A percentile compares a stretch with the other conserved stretches of the same genome.
Conservation (phyloP, 30 jellyfish, hydroid and myxozoan species). For the Hydractinia echinata region DNA sequence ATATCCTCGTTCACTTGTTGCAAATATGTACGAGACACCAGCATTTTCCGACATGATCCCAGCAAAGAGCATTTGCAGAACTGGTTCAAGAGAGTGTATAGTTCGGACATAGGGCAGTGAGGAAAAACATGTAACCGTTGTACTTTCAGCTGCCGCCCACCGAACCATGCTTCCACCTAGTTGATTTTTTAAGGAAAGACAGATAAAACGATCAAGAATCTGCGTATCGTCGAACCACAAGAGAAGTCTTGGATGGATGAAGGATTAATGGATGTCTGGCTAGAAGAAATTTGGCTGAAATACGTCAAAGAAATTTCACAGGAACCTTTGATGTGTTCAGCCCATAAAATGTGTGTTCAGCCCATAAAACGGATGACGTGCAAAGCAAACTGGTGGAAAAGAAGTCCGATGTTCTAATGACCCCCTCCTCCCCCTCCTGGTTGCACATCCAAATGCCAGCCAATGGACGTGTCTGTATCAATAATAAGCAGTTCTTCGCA, state of each 20-base stretch:
- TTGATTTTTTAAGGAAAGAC: too few relatives aligned
- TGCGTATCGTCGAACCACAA: background rate
- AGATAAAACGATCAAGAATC: too few relatives aligned
- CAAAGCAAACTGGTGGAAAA: background rate
- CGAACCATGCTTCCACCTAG: background rate
- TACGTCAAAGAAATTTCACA: constrained; percentile 1
- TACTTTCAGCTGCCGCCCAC: constrained; percentile 10
- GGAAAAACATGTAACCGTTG: constrained; percentile 9
- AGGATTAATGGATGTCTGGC: constrained; percentile 2
- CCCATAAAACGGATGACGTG: background rate
- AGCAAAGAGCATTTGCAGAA: constrained; percentile 2
- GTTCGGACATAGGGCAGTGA: constrained; percentile 2
- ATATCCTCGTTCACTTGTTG: too few relatives aligned
- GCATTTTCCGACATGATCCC: too few relatives aligned
- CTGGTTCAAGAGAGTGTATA: constrained; percentile 5
- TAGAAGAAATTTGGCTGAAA: constrained; percentile 5
- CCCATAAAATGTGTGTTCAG: background rate
- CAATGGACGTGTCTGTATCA: background rate
- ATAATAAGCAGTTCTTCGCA: too few relatives aligned
- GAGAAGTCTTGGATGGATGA: constrained; percentile 7
- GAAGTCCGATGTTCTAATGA: background rate
- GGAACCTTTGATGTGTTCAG: too few relatives aligned
- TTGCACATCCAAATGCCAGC: constrained; percentile 1
- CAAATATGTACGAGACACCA: too few relatives aligned
- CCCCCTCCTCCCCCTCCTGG: too few relatives aligned